Conservation (phyloP, 2,888 invertebrate species). For the Marronus borbonicus region DNA sequence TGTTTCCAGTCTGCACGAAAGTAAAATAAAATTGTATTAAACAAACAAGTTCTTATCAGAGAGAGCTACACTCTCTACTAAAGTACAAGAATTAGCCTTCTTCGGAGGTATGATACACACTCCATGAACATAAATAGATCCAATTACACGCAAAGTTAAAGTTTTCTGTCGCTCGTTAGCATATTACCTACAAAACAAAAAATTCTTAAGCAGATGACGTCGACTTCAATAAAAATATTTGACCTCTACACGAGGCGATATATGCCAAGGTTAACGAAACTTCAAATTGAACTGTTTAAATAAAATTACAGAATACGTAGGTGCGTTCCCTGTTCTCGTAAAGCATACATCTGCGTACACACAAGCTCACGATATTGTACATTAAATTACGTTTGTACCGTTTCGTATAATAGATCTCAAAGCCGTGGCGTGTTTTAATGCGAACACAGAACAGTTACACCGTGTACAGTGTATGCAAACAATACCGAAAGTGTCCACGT, state of each 20-base stretch:
- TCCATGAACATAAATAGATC: too few species aligned
- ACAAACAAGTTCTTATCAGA: too few species aligned
- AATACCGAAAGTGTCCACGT: not conserved
- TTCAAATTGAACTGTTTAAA: constrained; percentile 25
- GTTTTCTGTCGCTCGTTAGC: not conserved
- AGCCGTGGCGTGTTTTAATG: not conserved
- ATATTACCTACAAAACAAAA: not conserved
- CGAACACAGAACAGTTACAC: constrained; percentile 1
- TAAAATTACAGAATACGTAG: constrained; percentile 11
- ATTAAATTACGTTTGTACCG: not conserved
- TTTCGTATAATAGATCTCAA: not conserved
- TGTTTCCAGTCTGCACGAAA: too few species aligned
- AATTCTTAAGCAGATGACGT: not conserved
- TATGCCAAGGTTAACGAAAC: constrained; percentile 26
- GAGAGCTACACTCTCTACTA: too few species aligned
- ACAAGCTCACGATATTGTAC: not conserved
- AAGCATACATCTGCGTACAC: not conserved
- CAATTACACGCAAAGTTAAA: too few species aligned
- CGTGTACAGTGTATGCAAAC: constrained; percentile 1
- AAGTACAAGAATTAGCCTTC: not conserved
- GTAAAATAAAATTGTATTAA: too few species aligned
- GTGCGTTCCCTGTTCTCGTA: not conserved
- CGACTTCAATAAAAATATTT: constrained; percentile 18
- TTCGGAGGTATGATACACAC: not conserved
- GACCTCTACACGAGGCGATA: not conserved